These are phyloP conservation scores for Biston betularia DNA, from an alignment of 2,888 invertebrate genomes.

Conservation along the genomic window DNA sequence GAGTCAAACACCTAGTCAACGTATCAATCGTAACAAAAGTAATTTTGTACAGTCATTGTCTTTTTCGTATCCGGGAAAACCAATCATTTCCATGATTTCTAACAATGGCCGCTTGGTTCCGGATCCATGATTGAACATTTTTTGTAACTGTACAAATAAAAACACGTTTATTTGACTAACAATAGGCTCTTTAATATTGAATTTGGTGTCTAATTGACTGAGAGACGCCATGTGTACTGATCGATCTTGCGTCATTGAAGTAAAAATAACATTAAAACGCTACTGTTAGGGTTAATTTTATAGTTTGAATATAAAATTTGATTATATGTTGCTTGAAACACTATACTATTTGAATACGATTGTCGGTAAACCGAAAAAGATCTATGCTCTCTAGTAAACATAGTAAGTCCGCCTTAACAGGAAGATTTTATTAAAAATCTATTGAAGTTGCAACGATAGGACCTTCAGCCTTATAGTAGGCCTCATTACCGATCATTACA, in stretches of 20 bases:
- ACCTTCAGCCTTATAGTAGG: too few species aligned
- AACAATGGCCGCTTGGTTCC: slow-evolving; percentile 26
- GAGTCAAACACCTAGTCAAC: too few species aligned
- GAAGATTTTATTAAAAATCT: too few species aligned
- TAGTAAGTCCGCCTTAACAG: too few species aligned
- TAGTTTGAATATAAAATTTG: too few species aligned
- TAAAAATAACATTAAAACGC: not conserved
- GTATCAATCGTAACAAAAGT: not conserved
- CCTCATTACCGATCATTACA: too few species aligned
- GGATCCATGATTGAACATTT: slow-evolving; percentile 2
- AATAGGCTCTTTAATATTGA: not conserved
- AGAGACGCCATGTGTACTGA: not conserved
- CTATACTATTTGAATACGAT: too few species aligned
- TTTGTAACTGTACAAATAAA: slow-evolving; percentile 4
- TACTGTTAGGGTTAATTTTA: not conserved
- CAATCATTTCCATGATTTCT: slow-evolving; percentile 29
- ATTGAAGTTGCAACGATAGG: too few species aligned
- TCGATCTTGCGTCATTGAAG: not conserved
- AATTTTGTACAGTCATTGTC: slow-evolving; percentile 4
- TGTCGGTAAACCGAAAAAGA: too few species aligned
- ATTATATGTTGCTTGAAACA: too few species aligned
- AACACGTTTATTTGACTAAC: not conserved
- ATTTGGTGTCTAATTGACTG: slow-evolving; percentile 1
- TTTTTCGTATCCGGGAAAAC: not conserved
- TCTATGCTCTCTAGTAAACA: too few species aligned